These are phyloP conservation scores for Hafferia zeledoni DNA, from an alignment of 2,797 vertebrate species.

Conservation along the genomic window DNA sequence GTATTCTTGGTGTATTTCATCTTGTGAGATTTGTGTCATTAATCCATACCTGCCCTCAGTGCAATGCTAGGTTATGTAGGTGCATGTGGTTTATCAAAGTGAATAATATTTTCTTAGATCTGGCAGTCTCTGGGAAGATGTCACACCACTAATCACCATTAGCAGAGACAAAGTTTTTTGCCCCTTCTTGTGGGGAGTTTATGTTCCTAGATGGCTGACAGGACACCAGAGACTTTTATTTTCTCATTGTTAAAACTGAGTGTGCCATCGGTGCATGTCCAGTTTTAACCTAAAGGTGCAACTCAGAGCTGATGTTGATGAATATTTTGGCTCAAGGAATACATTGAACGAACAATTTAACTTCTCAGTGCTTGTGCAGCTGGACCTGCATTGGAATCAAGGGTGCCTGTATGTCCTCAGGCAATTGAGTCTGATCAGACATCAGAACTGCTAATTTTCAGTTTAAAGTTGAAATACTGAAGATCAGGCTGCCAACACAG, in stretches of 20 bases:
- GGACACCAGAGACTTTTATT: neutral
- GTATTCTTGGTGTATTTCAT: neutral
- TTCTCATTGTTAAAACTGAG: neutral
- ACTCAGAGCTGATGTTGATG: neutral
- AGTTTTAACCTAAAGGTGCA: neutral
- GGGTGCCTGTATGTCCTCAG: neutral
- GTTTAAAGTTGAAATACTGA: neutral
- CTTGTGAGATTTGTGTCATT: neutral
- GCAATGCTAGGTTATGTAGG: neutral
- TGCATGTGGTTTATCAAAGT: neutral
- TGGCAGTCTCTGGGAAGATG: neutral
- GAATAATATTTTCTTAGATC: neutral
- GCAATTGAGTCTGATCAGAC: fast-evolving
- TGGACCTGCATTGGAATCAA: neutral
- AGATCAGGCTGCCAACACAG: neutral
- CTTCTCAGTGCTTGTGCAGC: neutral
- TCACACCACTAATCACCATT: neutral
- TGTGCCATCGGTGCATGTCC: neutral
- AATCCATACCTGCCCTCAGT: neutral
- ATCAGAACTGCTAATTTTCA: neutral
- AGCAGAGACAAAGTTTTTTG: neutral
- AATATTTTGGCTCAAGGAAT: neutral
- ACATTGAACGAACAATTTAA: neutral
- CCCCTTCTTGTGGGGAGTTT: neutral
- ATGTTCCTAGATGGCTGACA: neutral